These are phyloP conservation scores for Calliopsis andreniformis DNA, from an alignment of 1,140 invertebrate genomes.

Conservation along the genomic window DNA sequence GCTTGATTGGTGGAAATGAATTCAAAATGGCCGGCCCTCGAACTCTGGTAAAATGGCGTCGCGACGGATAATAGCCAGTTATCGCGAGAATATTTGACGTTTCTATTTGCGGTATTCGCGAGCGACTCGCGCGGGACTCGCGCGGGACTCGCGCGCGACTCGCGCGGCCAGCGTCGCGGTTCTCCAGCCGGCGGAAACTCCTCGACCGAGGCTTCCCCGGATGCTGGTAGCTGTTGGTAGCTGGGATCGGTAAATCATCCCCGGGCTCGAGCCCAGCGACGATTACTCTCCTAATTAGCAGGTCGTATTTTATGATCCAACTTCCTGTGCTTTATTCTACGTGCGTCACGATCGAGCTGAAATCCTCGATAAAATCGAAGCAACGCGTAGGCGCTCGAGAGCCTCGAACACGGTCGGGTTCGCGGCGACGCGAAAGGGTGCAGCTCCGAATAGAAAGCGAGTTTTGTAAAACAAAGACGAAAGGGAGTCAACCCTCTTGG, in stretches of 20 bases:
- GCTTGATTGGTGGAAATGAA: constrained; percentile 78
- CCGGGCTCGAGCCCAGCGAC: background rate
- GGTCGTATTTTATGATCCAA: constrained; percentile 24
- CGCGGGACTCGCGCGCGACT: no score
- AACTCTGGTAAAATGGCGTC: constrained; percentile 77
- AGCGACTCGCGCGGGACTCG: no score
- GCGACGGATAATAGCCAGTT: constrained; percentile 62
- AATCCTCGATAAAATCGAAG: background rate
- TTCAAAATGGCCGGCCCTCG: constrained; percentile 78
- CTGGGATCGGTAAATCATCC: constrained; percentile 16
- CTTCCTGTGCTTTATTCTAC: background rate
- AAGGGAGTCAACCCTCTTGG: constrained; percentile 62
- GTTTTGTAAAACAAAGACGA: constrained; percentile 65
- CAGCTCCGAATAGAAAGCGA: constrained; percentile 42
- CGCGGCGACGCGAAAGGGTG: constrained; percentile 57
- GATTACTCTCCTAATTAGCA: constrained; percentile 16
- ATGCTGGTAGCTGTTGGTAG: background rate
- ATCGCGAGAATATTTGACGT: constrained; percentile 70
- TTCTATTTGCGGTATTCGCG: constrained; percentile 70
- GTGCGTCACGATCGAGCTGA: background rate
- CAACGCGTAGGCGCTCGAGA: background rate
- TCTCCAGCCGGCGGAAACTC: no score
- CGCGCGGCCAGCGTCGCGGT: no score
- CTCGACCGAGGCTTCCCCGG: no score
- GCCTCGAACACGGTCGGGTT: constrained; percentile 21